A percentile compares a stretch with the other conserved stretches of the same genome.
These are phyloP conservation scores for Hyposoter dolosus DNA, from an alignment of 2,888 invertebrate species.

Conservation along the genomic window DNA sequence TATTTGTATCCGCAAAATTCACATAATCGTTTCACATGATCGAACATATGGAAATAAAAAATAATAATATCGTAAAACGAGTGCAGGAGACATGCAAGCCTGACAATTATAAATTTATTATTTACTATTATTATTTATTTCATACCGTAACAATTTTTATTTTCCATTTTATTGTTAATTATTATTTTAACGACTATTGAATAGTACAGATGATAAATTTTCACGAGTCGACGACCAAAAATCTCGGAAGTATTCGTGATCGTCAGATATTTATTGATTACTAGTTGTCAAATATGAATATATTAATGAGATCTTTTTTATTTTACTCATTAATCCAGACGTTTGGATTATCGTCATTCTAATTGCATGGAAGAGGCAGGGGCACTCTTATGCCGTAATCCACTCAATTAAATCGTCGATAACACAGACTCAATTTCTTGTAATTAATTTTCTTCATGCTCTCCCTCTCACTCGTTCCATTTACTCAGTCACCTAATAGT, in stretches of 20 bases:
- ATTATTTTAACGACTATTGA: slow-evolving; percentile 10
- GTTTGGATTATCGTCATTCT: slow-evolving; percentile 46
- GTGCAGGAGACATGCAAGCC: slow-evolving; percentile 21
- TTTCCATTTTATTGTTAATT: background rate
- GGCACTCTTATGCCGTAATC: slow-evolving; percentile 73
- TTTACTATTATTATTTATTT: slow-evolving; percentile 15
- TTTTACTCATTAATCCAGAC: slow-evolving; percentile 36
- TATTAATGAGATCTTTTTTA: slow-evolving; percentile 3
- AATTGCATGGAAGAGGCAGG: slow-evolving; percentile 71
- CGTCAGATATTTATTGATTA: slow-evolving; percentile 26
- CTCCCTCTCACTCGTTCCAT: background rate
- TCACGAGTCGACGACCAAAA: slow-evolving; percentile 35
- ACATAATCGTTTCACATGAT: slow-evolving; percentile 52
- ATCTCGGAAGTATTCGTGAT: slow-evolving; percentile 34
- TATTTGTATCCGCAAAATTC: slow-evolving; percentile 51
- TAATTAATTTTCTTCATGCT: slow-evolving; percentile 13
- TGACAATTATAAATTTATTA: slow-evolving; percentile 23
- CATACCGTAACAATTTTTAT: slow-evolving; percentile 36
- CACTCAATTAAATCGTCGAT: slow-evolving; percentile 67
- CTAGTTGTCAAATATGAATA: slow-evolving; percentile 2
- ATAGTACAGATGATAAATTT: slow-evolving; percentile 45
- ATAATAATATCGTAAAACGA: slow-evolving; percentile 18
- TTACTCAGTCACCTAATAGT: slow-evolving; percentile 16
- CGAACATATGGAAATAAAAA: slow-evolving; percentile 1
- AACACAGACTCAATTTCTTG: slow-evolving; percentile 29